phyloP scores from a whole-genome alignment of 2,888 invertebrate species.

The Orchesella flavescens region DNA sequence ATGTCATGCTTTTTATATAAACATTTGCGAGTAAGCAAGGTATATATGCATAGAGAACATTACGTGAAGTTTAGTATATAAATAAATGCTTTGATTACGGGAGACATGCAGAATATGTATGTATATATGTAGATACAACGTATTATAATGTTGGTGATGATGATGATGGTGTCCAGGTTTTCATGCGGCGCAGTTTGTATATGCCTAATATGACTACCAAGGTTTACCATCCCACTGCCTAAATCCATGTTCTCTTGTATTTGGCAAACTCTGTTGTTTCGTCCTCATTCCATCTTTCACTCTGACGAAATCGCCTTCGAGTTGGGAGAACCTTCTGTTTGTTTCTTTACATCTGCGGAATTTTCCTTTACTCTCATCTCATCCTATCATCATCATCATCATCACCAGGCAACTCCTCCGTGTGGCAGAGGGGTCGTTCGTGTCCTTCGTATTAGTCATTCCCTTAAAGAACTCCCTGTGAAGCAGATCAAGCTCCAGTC shows the following conservation, averaged over 20 bases:
- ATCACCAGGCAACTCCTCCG: not conserved
- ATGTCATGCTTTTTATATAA: too few species aligned
- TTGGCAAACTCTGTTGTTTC: conserved; percentile 30
- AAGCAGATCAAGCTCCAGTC: not conserved
- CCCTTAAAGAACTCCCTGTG: not conserved
- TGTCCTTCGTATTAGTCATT: conserved; percentile 22
- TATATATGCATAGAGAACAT: too few species aligned
- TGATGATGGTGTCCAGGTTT: conserved; percentile 35
- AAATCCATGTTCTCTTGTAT: conserved; percentile 28
- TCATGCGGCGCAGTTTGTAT: conserved; percentile 61
- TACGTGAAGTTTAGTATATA: too few species aligned
- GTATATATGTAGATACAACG: not conserved
- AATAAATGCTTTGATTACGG: too few species aligned
- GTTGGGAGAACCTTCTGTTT: conserved; percentile 19
- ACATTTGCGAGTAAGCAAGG: too few species aligned
- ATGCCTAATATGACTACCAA: conserved; percentile 32
- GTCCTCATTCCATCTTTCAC: conserved; percentile 39
- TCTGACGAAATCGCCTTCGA: conserved; percentile 35
- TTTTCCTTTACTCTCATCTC: conserved; percentile 30
- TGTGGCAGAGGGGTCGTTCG: not conserved
- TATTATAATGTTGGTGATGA: not conserved
- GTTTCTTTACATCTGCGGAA: conserved; percentile 19
- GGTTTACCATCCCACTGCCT: conserved; percentile 14
- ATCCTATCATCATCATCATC: not conserved
- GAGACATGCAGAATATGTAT: too few species aligned